These are phyloP conservation scores for Panonychus citri DNA, from an alignment of 1,140 invertebrate genomes.

Conservation along the genomic window DNA sequence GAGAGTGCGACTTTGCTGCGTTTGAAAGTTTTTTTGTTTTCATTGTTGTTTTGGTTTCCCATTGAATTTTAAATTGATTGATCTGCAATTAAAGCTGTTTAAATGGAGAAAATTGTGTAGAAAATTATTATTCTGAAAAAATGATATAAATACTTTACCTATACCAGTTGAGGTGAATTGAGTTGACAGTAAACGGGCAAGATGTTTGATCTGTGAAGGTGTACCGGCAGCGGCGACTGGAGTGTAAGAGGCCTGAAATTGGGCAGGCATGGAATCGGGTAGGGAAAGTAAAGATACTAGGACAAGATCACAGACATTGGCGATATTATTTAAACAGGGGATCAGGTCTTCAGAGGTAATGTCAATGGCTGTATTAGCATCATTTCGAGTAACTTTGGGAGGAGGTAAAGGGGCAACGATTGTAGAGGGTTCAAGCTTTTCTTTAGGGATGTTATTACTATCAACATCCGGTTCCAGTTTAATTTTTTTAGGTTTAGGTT, in stretches of 20 bases:
- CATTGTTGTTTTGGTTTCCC: no score
- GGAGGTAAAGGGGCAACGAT: conserved; percentile 2
- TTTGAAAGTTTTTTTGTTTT: no score
- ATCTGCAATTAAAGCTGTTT: no score
- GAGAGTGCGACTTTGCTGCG: no score
- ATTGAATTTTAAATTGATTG: no score
- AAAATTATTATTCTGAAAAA: no score
- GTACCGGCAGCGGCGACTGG: conserved; percentile 68
- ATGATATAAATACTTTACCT: conserved; percentile 25
- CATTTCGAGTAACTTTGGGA: conserved; percentile 13
- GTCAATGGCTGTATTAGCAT: conserved; percentile 27
- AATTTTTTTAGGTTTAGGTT: conserved; percentile 5
- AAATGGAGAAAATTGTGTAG: no score
- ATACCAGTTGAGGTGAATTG: conserved; percentile 50
- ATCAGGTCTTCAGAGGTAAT: conserved; percentile 33
- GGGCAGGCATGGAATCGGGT: conserved; percentile 55
- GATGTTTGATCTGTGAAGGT: conserved; percentile 43
- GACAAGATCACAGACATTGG: conserved; percentile 32
- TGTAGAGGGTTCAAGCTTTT: neutral
- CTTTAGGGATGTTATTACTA: neutral
- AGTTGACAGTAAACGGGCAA: conserved; percentile 47
- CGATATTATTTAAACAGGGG: conserved; percentile 23
- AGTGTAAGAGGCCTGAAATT: conserved; percentile 69
- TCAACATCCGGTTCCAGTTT: conserved; percentile 15
- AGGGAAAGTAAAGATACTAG: conserved; percentile 37